Evolutionary conservation across 2,113 vertebrate genomes (phyloP).

Genomic region (Ictalurus furcatus): DNA sequence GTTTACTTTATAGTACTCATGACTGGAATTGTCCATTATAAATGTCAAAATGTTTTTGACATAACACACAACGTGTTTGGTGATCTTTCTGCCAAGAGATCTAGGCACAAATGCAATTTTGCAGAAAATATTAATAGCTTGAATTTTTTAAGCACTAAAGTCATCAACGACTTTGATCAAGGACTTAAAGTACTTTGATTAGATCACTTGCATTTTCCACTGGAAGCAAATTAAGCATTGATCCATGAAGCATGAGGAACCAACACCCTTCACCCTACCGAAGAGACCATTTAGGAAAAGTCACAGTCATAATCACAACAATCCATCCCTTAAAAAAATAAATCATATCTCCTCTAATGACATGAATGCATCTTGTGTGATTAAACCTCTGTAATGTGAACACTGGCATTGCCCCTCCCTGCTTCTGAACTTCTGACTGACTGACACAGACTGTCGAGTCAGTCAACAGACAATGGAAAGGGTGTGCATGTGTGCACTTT

Average conservation of each 20-base stretch:
- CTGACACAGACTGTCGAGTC: slow-evolving; percentile 50
- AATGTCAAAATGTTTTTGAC: background rate
- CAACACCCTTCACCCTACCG: slow-evolving; percentile 35
- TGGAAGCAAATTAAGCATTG: slow-evolving; percentile 57
- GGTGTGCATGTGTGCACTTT: slow-evolving; percentile 51
- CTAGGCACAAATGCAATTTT: background rate
- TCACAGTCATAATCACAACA: background rate
- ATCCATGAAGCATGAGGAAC: slow-evolving; percentile 54
- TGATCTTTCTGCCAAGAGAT: background rate
- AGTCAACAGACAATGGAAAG: slow-evolving; percentile 53
- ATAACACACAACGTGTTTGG: background rate
- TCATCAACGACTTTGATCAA: slow-evolving; percentile 54
- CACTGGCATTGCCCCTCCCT: slow-evolving; percentile 67
- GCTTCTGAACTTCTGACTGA: slow-evolving; percentile 64
- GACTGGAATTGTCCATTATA: background rate
- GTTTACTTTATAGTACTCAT: background rate
- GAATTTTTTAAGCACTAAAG: slow-evolving; percentile 42
- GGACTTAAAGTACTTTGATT: slow-evolving; percentile 59
- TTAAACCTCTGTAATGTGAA: slow-evolving; percentile 53
- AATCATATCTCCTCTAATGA: background rate
- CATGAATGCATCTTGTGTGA: background rate
- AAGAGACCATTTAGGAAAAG: background rate
- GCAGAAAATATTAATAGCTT: background rate
- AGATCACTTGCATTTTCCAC: slow-evolving; percentile 57
- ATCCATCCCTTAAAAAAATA: background rate